phyloP scores from a whole-genome alignment of 2,888 invertebrate genomes.

The Eulithis prunata region DNA sequence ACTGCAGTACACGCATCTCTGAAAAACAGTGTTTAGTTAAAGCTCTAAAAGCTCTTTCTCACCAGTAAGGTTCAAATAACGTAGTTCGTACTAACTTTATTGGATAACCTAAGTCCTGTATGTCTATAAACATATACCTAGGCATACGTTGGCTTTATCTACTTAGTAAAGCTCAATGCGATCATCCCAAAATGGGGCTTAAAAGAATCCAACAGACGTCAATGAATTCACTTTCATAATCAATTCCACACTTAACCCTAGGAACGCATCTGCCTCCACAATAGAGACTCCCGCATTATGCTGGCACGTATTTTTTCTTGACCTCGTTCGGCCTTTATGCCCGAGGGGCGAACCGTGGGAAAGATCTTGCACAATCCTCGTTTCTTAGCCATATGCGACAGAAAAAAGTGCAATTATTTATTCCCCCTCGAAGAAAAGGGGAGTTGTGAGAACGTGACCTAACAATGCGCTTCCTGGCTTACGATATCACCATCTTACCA shows the following conservation, averaged over 20 bases:
- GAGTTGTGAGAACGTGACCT: conserved; percentile 84
- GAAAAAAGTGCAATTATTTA: conserved; percentile 85
- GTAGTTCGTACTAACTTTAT: no score
- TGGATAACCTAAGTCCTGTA: no score
- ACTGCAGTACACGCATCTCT: no score
- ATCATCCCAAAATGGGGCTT: conserved; percentile 31
- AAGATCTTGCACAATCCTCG: conserved; percentile 79
- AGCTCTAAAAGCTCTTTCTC: no score
- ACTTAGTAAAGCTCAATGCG: background rate
- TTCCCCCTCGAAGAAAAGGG: conserved; percentile 83
- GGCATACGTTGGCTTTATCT: no score
- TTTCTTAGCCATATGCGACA: conserved; percentile 84
- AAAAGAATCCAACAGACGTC: conserved; percentile 53
- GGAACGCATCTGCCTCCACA: conserved; percentile 78
- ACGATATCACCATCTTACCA: conserved; percentile 71
- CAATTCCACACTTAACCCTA: conserved; percentile 78
- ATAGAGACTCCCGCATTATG: conserved; percentile 78
- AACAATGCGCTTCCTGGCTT: conserved; percentile 84
- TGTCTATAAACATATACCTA: no score
- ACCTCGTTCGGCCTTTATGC: conserved; percentile 79
- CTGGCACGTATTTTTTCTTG: conserved; percentile 82
- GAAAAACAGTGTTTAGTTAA: no score
- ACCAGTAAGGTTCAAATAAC: no score
- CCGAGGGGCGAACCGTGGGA: conserved; percentile 82
- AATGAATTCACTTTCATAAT: conserved; percentile 72